Base-by-base conservation (phyloP, 2,113 vertebrate genomes). In the Phoenicopterus ruber region DNA sequence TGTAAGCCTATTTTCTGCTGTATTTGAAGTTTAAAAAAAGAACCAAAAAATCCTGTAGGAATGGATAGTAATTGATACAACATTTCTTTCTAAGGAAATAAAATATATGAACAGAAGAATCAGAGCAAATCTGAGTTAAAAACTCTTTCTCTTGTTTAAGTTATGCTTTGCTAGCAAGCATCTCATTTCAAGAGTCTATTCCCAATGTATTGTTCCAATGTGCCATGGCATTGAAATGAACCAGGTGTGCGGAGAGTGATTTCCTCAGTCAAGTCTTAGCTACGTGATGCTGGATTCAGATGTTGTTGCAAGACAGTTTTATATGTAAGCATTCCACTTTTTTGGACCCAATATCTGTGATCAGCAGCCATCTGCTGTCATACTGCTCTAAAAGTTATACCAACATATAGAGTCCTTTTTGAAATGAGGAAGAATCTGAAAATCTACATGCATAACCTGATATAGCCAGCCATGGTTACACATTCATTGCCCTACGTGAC, bases 231-330 rank as follows among this genome's bases (percentile, higher is more conserved):
- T 2, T 55, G 62, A 82, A 80, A 77, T 50, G 25, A 86, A 67
- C 2, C 7, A 21, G 15, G 29, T 46, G 4, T 31, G 47, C 1
- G 7, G 25, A 62, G 20, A 1, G 0, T 16, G 10, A 34, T 71
- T 76, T 88, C 63, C 31, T 88, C 25, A 54, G 16, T 25, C 28
- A 36, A 46, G 8, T 19, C 21, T 63, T 54, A 57, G 7, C 31
- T 67, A 15, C 10, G 11, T 38, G 38, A 21, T 80, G 21, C 21
- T 80, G 22, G 29, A 50, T 59, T 71, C 61, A 80, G 38, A 40
- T 19, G 14, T 6, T 57, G 32, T 36, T 59, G 28, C 17, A 80
- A 36, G 62, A 46, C 40, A 36, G 11, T 80, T 86, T 71, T 72
- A 24, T 31, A n/a, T n/a, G 50, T 10, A 3, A 55, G 2, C 25